phyloP scores from a whole-genome alignment of 1,140 invertebrate species.

The Calephelis virginiensis region DNA sequence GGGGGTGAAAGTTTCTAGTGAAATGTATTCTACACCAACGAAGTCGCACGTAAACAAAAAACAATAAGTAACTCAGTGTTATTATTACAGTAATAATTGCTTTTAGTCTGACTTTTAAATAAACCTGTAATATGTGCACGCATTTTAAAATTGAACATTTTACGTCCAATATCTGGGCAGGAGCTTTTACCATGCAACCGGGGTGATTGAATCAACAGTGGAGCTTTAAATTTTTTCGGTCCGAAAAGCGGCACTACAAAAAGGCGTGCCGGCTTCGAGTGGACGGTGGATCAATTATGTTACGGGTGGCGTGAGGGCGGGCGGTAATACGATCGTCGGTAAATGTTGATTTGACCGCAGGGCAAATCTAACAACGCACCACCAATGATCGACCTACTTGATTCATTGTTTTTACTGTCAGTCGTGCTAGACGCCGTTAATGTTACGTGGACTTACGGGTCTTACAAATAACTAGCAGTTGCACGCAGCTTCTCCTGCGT shows the following conservation, averaged over 20 bases:
- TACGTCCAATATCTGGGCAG: not conserved
- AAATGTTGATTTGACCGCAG: conserved; percentile 70
- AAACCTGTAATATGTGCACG: no score
- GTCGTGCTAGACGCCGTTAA: not conserved
- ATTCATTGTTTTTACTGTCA: not conserved
- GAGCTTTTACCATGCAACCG: conserved; percentile 3
- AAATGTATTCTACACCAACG: no score
- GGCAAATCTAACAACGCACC: conserved; percentile 36
- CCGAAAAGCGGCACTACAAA: conserved; percentile 45
- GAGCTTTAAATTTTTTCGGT: conserved; percentile 61
- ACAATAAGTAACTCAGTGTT: no score
- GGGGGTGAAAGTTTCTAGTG: no score
- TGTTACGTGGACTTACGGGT: not conserved
- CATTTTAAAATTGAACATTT: not conserved
- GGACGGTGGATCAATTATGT: conserved; percentile 69
- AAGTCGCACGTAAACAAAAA: no score
- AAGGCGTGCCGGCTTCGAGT: conserved; percentile 48
- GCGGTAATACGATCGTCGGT: conserved; percentile 64
- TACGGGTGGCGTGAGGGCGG: conserved; percentile 53
- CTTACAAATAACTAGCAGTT: no score
- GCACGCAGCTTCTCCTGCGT: no score
- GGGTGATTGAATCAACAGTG: conserved; percentile 61
- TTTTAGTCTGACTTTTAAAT: no score
- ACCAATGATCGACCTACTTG: conserved; percentile 23
- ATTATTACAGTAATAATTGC: no score